Percentiles rank a stretch among this genome's conserved stretches.
Evolutionary conservation across 2,797 vertebrate species (phyloP).

Genomic region (Numenius phaeopus): DNA sequence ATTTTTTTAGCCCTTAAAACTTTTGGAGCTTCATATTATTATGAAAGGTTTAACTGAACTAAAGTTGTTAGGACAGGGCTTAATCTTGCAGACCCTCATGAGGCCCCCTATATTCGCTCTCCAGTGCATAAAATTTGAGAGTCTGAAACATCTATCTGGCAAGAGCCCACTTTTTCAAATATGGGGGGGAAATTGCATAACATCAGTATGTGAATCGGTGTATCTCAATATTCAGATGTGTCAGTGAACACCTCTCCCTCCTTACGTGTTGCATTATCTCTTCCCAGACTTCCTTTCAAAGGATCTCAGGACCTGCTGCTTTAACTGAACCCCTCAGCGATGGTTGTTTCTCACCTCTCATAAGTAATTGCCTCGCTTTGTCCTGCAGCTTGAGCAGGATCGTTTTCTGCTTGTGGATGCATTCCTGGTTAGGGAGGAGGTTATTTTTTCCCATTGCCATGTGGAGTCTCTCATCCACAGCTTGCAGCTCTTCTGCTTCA

Average conservation of each 20-base stretch:
- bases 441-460: background rate
- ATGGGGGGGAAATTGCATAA: background rate
- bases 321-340: background rate
- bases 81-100: background rate
- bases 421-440: background rate
- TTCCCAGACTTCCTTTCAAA: background rate
- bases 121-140: background rate
- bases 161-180: background rate
- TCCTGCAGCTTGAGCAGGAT: background rate
- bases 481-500: background rate
- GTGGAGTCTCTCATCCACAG: background rate
- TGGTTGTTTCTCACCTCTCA: background rate
- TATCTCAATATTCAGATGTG: background rate
- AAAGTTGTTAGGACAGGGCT: slow-evolving; percentile 2
- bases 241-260: background rate
- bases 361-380: background rate
- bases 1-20: slow-evolving; percentile 34
- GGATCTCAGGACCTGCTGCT: background rate
- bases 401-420: background rate
- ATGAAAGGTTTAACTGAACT: background rate
- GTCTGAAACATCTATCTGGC: rapidly evolving
- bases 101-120: background rate
- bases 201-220: background rate
- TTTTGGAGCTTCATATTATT: slow-evolving; percentile 3
- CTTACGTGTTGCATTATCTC: background rate